Percentiles rank a stretch among this genome's conserved stretches.
Conservation (phyloP, 1,140 invertebrate species). For the Drosophila lowei region DNA sequence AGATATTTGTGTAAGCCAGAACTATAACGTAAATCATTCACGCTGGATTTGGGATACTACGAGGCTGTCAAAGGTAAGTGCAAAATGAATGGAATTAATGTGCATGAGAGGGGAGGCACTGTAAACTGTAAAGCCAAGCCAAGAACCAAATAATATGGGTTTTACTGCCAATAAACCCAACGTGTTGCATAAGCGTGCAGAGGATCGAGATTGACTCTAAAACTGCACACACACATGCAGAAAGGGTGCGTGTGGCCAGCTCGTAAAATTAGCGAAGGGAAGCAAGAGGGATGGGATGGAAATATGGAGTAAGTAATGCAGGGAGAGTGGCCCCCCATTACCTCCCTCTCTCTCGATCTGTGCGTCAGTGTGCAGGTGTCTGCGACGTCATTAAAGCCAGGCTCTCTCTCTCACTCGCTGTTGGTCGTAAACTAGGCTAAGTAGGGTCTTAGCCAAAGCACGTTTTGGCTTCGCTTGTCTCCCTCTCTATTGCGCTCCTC, state of each 20-base stretch:
- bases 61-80: slow-evolving; percentile 81
- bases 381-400: slow-evolving; percentile 52
- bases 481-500: slow-evolving; percentile 5
- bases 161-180: slow-evolving; percentile 34
- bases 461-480: slow-evolving; percentile 55
- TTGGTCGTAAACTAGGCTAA: slow-evolving; percentile 73
- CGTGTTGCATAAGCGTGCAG: slow-evolving; percentile 37
- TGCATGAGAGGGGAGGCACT: slow-evolving; percentile 4
- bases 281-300: neutral
- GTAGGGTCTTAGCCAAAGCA: slow-evolving; percentile 78
- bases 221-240: slow-evolving; percentile 4
- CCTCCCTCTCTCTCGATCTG: slow-evolving; percentile 7
- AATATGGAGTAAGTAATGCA: no score
- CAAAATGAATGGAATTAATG: slow-evolving; percentile 17
- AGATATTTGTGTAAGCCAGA: slow-evolving; percentile 50
- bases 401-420: slow-evolving; percentile 37
- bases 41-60: slow-evolving; percentile 83
- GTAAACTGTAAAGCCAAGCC: slow-evolving; percentile 7
- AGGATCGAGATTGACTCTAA: slow-evolving; percentile 3
- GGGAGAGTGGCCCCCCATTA: slow-evolving; percentile 1
- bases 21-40: slow-evolving; percentile 79
- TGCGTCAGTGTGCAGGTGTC: slow-evolving; percentile 42
- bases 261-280: slow-evolving; percentile 64
- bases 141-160: no score
- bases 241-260: slow-evolving; percentile 36